Evolutionary conservation across 23 tunicate species (phyloP).

Genomic region (Styela plicata): DNA sequence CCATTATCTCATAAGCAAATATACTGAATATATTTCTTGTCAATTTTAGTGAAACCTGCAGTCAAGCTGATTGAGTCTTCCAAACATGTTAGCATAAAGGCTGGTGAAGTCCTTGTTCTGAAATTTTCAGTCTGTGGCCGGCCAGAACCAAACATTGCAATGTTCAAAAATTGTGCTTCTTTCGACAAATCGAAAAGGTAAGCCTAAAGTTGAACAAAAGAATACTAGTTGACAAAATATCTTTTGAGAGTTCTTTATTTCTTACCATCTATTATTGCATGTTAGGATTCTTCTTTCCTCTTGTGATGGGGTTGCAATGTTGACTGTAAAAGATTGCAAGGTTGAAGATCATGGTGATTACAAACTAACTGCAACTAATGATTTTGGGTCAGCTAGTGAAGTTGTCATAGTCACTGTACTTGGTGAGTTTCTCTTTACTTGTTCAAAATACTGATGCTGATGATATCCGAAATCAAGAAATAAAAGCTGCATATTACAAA

Average conservation of each 20-base stretch:
- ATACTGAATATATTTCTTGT: too few relatives aligned
- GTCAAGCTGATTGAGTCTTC: not conserved
- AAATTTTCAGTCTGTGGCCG: constrained; percentile 61
- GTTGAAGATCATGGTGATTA: constrained; percentile 76
- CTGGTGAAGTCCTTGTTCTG: constrained; percentile 52
- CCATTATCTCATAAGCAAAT: too few relatives aligned
- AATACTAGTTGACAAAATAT: too few relatives aligned
- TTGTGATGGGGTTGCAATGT: constrained; percentile 3
- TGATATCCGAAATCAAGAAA: too few relatives aligned
- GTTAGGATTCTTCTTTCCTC: too few relatives aligned
- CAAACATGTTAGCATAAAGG: constrained; percentile 39
- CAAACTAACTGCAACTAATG: constrained; percentile 46
- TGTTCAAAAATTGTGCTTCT: constrained; percentile 26
- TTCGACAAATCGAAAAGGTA: not conserved
- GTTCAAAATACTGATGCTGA: not conserved
- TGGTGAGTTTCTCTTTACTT: constrained; percentile 4
- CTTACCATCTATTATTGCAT: too few relatives aligned
- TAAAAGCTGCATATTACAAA: too few relatives aligned
- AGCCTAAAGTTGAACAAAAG: too few relatives aligned
- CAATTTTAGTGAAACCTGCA: constrained; percentile 8
- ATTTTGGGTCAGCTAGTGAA: constrained; percentile 42
- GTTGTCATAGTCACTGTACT: constrained; percentile 48
- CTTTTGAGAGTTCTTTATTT: too few relatives aligned
- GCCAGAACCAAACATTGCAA: constrained; percentile 57
- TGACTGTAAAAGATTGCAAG: constrained; percentile 10